Percentiles rank a stretch among this genome's conserved stretches.
Evolutionary conservation across 2,888 invertebrate genomes (phyloP).

Genomic region (Ochropleura plecta): DNA sequence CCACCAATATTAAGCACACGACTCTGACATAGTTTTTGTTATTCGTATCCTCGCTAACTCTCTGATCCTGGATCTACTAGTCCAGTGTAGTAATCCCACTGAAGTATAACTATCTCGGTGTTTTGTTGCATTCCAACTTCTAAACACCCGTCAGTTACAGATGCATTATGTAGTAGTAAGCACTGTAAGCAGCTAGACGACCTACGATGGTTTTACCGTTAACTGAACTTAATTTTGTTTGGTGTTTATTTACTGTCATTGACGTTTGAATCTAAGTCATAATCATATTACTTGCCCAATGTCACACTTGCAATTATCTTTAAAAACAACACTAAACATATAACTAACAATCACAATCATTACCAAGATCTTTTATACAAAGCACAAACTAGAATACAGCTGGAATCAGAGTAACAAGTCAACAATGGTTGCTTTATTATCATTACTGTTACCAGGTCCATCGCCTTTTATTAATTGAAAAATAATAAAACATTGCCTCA

Average conservation of each 20-base stretch:
- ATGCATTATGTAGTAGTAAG: too few species aligned
- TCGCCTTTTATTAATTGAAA: conserved; percentile 15
- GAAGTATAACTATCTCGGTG: background rate
- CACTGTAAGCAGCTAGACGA: background rate
- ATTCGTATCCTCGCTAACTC: background rate
- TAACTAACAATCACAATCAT: too few species aligned
- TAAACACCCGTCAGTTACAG: background rate
- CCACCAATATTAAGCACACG: too few species aligned
- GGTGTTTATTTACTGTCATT: background rate
- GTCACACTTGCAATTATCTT: background rate
- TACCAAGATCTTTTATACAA: too few species aligned
- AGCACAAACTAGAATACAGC: too few species aligned
- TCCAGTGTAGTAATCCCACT: background rate
- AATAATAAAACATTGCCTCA: conserved; percentile 5
- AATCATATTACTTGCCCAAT: background rate
- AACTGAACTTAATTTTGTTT: background rate
- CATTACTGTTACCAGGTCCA: conserved; percentile 5
- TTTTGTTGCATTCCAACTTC: background rate
- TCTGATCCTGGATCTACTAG: background rate
- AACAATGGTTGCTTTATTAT: background rate
- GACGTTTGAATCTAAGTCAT: background rate
- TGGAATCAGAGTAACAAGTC: background rate
- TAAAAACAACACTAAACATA: background rate
- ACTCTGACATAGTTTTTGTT: background rate
- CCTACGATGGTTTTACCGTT: background rate